Evolutionary conservation across 2,113 vertebrate species (phyloP), one percentile per base, ranked within the genome.

Genomic region (Brienomyrus brachyistius): DNA sequence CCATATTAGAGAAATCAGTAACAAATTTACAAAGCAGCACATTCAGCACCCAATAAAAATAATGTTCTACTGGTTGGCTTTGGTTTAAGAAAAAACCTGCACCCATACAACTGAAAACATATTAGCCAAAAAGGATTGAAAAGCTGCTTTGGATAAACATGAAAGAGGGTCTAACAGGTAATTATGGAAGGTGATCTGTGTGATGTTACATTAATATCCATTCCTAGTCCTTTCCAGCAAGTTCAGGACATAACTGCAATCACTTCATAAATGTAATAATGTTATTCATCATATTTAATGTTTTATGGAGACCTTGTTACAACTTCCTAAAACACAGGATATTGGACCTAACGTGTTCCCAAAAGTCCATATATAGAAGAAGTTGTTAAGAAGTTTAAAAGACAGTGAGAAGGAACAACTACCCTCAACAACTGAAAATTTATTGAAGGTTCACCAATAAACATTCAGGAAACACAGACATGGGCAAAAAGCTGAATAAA

Each of bases 401-500:
- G 15, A 35, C 74, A 80, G 5, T 15, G 31, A 80, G 74, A 40
- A 80, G 31, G 35, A 40, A 17, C 2, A 88, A 88, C 48, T 17
- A 88, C 66, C 88, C 23, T 77, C 66, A 88, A 88, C 62, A 88
- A 88, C 88, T 66, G 48, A 88, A 88, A 88, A 59, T 89, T 89
- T 89, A 89, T 89, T 89, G 48, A 89, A 51, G 31, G 74, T 74
- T 88, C 40, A 83, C 47, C 31, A 51, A 56, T 19, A 89, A 89
- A 83, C 35, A 89, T 80, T 52, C 88, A 56, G 51, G 70, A 89
- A 89, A 89, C 51, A 89, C 88, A 89, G 88, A 88, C 88, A 80
- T 43, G 62, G 80, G 88, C 74, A 48, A 52, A 80, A 40, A 89
- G 70, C 88, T 89, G 88, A 89, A 89, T 89, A 89, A 89, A 89